phyloP scores from a whole-genome alignment of 2,113 vertebrate species.

The Callipepla californica region DNA sequence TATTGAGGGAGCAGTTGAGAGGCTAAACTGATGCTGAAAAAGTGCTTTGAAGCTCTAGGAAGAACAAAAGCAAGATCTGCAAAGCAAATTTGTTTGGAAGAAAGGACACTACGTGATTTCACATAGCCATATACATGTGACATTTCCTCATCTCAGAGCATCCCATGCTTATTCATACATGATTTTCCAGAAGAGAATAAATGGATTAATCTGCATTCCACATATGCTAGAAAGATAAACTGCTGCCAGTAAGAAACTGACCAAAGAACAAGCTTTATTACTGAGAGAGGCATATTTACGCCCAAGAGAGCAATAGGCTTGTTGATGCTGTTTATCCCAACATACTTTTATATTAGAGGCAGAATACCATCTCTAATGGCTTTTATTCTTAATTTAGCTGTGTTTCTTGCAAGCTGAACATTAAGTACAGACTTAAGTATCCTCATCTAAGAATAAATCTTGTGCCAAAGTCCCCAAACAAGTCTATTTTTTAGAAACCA shows the following conservation, averaged over 20 bases:
- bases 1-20: background rate
- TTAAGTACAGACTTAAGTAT: background rate
- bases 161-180: background rate
- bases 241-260: slow-evolving; percentile 48
- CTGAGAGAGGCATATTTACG: background rate
- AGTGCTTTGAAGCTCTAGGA: background rate
- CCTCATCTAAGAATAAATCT: background rate
- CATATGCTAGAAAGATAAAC: slow-evolving; percentile 46
- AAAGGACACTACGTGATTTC: background rate
- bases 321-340: background rate
- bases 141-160: background rate
- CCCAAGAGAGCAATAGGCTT: slow-evolving; percentile 6
- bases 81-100: background rate
- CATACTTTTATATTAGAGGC: background rate
- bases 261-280: slow-evolving; percentile 25
- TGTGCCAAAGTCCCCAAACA: background rate
- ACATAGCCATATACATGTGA: background rate
- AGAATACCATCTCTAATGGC: background rate
- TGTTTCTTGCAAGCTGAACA: background rate
- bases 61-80: background rate
- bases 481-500: background rate
- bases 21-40: slow-evolving; percentile 9
- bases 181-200: slow-evolving; percentile 35
- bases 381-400: slow-evolving; percentile 4
- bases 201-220: slow-evolving; percentile 32